Percentiles rank a stretch among this genome's conserved stretches.
Evolutionary conservation across 2,113 vertebrate species (phyloP).

Genomic region (Chaetodon auriga): DNA sequence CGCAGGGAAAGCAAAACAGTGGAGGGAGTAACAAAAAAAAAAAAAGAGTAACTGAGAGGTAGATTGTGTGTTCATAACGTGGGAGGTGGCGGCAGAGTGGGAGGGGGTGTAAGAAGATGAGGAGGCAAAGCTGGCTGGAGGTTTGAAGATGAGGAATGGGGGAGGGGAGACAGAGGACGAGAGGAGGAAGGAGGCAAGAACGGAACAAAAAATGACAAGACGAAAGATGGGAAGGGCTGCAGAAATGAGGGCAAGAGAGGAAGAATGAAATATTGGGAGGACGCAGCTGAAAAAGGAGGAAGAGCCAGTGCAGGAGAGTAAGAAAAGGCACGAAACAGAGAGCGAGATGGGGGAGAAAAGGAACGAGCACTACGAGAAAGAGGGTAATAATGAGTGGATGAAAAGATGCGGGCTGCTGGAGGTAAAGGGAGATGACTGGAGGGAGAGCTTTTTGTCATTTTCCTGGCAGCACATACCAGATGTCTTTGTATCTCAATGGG

Average conservation of each 20-base stretch:
- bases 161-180: constrained; percentile 19
- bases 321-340: constrained; percentile 5
- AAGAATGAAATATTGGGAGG: constrained; percentile 42
- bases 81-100: constrained; percentile 4
- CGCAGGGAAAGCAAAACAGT: constrained; percentile 10
- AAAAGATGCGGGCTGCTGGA: constrained; percentile 60
- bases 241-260: constrained; percentile 50
- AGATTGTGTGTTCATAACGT: constrained; percentile 37
- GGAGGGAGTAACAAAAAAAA: constrained; percentile 21
- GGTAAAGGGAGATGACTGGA: constrained; percentile 70
- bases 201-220: constrained; percentile 45
- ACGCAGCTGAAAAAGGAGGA: constrained; percentile 5
- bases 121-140: constrained; percentile 19
- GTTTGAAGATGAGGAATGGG: constrained; percentile 41
- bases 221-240: constrained; percentile 26
- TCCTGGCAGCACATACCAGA: constrained; percentile 59
- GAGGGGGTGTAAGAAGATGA: constrained; percentile 10
- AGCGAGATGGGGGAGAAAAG: constrained; percentile 27
- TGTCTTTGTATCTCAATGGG: constrained; percentile 59
- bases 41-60: constrained; percentile 40
- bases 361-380: constrained; percentile 19
- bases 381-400: constrained; percentile 50
- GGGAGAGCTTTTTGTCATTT: constrained; percentile 72
- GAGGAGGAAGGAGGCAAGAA: constrained; percentile 32
- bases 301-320: neutral